Evolutionary conservation across 2,888 invertebrate species (phyloP).

Genomic region (Rhimphoctona megacephalus): DNA sequence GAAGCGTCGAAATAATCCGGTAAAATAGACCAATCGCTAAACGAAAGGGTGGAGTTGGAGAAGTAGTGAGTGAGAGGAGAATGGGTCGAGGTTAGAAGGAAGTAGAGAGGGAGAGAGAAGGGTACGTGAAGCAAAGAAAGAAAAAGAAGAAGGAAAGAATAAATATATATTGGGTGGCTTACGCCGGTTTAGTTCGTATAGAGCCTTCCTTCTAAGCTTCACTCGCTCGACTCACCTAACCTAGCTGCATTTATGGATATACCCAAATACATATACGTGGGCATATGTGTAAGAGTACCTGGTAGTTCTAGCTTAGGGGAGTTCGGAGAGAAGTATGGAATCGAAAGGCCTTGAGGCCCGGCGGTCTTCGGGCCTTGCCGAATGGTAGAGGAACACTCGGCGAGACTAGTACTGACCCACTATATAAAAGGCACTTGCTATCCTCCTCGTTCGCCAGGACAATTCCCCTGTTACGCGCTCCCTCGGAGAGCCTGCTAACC

Average conservation of each 20-base stretch:
- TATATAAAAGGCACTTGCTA: constrained; percentile 84
- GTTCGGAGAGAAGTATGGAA: constrained; percentile 63
- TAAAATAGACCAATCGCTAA: constrained; percentile 50
- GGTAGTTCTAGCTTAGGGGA: constrained; percentile 74
- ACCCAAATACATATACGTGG: not conserved
- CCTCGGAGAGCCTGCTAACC: constrained; percentile 83
- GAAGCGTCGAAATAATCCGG: constrained; percentile 38
- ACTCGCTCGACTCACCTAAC: constrained; percentile 67
- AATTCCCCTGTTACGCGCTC: constrained; percentile 77
- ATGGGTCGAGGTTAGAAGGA: not conserved
- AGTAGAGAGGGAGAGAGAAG: constrained; percentile 32
- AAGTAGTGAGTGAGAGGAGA: constrained; percentile 65
- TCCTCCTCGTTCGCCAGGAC: constrained; percentile 80
- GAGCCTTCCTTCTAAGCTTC: constrained; percentile 72
- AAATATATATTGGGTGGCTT: constrained; percentile 78
- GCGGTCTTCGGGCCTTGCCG: constrained; percentile 74
- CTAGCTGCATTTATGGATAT: constrained; percentile 28
- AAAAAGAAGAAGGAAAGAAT: constrained; percentile 69
- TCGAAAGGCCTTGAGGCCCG: constrained; percentile 82
- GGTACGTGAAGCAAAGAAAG: constrained; percentile 45
- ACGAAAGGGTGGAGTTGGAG: constrained; percentile 49
- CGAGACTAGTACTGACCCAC: constrained; percentile 83
- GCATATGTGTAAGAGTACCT: constrained; percentile 65
- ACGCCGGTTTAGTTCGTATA: constrained; percentile 66
- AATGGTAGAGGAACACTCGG: constrained; percentile 76